Conservation (phyloP, 2,797 vertebrate species). For the Aselliscus stoliczkanus region DNA sequence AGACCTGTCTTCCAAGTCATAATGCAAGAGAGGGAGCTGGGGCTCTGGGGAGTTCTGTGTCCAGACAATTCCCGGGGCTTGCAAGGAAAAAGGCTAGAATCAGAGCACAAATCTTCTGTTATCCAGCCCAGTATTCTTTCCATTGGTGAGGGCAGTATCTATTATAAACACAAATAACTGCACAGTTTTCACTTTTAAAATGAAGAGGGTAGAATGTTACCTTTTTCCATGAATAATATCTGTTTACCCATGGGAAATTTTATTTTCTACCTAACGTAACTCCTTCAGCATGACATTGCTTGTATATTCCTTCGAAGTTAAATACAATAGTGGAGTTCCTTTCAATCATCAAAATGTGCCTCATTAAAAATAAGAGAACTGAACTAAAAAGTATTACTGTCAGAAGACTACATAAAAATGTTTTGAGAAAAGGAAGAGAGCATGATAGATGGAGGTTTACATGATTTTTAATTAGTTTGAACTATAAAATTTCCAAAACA, state of each 20-base stretch:
- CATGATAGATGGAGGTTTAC: not conserved
- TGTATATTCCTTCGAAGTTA: conserved; percentile 5
- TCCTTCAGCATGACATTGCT: not conserved
- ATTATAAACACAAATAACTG: conserved; percentile 12
- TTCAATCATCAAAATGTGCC: not conserved
- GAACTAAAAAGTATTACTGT: not conserved
- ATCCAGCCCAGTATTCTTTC: not conserved
- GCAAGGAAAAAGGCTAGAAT: not conserved
- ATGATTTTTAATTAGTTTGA: conserved; percentile 43
- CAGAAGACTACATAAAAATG: not conserved
- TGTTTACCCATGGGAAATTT: conserved; percentile 21
- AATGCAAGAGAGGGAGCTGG: not conserved
- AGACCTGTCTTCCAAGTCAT: not conserved
- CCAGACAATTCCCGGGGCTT: not conserved
- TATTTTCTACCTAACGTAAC: not conserved
- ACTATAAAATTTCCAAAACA: not conserved
- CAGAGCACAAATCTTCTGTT: not conserved
- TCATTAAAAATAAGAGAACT: conserved; percentile 22
- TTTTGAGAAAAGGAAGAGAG: conserved; percentile 19
- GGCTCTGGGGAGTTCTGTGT: not conserved
- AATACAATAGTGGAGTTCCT: not conserved
- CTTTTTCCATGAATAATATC: conserved; percentile 11
- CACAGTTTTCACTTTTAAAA: conserved; percentile 16
- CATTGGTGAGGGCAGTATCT: not conserved
- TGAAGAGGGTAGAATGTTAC: not conserved